phyloP scores from a whole-genome alignment of 2,113 vertebrate genomes.

The Scartelaos histophorus region DNA sequence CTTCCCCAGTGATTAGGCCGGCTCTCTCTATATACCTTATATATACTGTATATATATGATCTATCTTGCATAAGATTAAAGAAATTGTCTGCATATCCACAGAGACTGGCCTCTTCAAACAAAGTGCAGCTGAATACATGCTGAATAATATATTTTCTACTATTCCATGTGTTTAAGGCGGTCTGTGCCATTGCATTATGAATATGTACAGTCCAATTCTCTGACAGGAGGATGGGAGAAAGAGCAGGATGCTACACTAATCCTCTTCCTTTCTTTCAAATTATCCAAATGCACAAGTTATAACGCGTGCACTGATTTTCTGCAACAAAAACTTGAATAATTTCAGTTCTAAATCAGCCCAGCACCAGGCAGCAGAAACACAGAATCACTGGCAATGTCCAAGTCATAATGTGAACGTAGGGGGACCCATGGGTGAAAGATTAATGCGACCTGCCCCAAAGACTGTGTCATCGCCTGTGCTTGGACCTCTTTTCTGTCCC shows the following conservation, averaged over 20 bases:
- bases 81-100: slow-evolving; percentile 20
- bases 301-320: slow-evolving; percentile 18
- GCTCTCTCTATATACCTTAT: slow-evolving; percentile 25
- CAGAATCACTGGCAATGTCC: slow-evolving; percentile 59
- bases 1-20: slow-evolving; percentile 12
- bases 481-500: slow-evolving; percentile 52
- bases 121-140: slow-evolving; percentile 38
- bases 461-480: slow-evolving; percentile 70
- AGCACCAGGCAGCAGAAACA: slow-evolving; percentile 44
- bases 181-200: neutral
- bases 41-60: slow-evolving; percentile 47
- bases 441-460: slow-evolving; percentile 62
- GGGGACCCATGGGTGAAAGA: slow-evolving; percentile 53
- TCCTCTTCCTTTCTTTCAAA: slow-evolving; percentile 9
- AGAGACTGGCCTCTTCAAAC: slow-evolving; percentile 27
- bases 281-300: slow-evolving; percentile 4
- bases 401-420: slow-evolving; percentile 57
- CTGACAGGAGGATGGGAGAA: slow-evolving; percentile 7
- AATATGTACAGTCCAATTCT: neutral
- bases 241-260: slow-evolving; percentile 8
- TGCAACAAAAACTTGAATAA: slow-evolving; percentile 20
- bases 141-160: slow-evolving; percentile 46
- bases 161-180: slow-evolving; percentile 11
- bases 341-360: slow-evolving; percentile 59
- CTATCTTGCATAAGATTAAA: slow-evolving; percentile 29